A percentile compares a stretch with the other conserved stretches of the same genome.
Evolutionary conservation across 2,113 vertebrate species (phyloP).

Genomic region (Cathartes aura): DNA sequence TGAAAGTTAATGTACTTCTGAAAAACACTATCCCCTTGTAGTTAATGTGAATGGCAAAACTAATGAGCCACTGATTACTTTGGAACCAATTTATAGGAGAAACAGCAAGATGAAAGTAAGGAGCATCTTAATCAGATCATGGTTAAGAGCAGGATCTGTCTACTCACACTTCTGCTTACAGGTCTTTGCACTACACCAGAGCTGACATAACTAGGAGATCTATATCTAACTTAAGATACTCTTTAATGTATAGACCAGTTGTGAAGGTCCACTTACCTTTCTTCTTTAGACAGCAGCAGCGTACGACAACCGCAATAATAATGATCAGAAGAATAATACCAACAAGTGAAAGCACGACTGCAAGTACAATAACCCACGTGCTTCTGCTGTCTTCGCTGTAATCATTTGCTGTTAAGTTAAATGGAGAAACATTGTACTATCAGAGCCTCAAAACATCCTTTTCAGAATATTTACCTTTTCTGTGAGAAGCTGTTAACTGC

Average conservation of each 20-base stretch:
- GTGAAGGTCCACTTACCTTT: constrained; percentile 44
- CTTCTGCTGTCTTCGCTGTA: constrained; percentile 9
- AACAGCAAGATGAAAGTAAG: not conserved
- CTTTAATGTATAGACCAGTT: not conserved
- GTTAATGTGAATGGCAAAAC: not conserved
- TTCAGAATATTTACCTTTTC: not conserved
- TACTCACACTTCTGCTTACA: not conserved
- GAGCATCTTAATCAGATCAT: not conserved
- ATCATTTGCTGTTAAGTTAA: constrained; percentile 58
- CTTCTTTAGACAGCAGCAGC: constrained; percentile 67
- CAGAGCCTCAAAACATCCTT: not conserved
- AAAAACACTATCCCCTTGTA: not conserved
- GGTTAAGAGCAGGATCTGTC: not conserved
- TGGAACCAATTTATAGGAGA: not conserved
- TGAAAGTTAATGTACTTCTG: not conserved
- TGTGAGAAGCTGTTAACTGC: not conserved
- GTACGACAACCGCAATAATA: constrained; percentile 57
- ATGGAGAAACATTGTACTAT: constrained; percentile 16
- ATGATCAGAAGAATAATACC: constrained; percentile 69
- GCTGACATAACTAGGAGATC: not conserved
- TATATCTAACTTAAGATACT: not conserved
- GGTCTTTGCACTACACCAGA: not conserved
- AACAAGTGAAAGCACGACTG: constrained; percentile 60
- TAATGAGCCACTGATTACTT: not conserved
- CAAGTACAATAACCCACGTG: constrained; percentile 56